phyloP scores from a whole-genome alignment of 2,888 invertebrate genomes.

The Entomobrya multifasciata region DNA sequence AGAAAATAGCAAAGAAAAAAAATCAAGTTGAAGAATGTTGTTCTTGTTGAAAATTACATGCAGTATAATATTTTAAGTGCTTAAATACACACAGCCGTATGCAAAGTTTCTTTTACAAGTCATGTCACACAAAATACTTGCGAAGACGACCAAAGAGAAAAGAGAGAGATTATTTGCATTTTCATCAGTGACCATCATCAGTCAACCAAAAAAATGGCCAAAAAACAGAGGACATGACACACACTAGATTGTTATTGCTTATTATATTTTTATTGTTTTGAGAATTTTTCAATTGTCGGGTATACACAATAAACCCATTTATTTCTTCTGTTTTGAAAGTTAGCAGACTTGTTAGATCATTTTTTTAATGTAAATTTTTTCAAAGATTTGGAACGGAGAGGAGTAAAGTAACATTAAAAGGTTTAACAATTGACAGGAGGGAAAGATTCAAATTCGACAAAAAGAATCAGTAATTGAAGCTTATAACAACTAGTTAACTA shows the following conservation, averaged over 20 bases:
- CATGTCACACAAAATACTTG: conserved; percentile 33
- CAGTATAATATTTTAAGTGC: conserved; percentile 25
- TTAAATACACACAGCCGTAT: neutral
- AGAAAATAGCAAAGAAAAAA: conserved; percentile 35
- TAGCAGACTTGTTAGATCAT: neutral
- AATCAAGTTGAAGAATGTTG: conserved; percentile 38
- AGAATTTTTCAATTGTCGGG: conserved; percentile 46
- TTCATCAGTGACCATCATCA: conserved; percentile 30
- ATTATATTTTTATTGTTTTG: conserved; percentile 27
- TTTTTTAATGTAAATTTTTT: neutral
- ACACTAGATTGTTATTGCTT: conserved; percentile 2
- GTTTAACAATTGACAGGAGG: conserved; percentile 41
- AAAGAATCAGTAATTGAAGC: conserved; percentile 52
- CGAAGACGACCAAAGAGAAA: too few relatives aligned
- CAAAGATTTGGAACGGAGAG: too few relatives aligned
- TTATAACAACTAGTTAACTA: conserved; percentile 62
- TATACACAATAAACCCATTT: conserved; percentile 49
- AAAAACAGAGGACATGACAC: neutral
- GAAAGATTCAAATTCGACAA: too few relatives aligned
- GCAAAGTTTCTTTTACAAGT: neutral
- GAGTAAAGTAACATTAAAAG: conserved; percentile 25
- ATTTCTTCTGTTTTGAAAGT: neutral
- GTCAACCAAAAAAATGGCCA: neutral
- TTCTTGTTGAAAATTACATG: conserved; percentile 3
- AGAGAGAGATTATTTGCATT: conserved; percentile 8